Percentiles rank a stretch among this genome's conserved stretches.
Evolutionary conservation across 2,113 vertebrate species (phyloP).

Genomic region (Paramisgurnus dabryanus): DNA sequence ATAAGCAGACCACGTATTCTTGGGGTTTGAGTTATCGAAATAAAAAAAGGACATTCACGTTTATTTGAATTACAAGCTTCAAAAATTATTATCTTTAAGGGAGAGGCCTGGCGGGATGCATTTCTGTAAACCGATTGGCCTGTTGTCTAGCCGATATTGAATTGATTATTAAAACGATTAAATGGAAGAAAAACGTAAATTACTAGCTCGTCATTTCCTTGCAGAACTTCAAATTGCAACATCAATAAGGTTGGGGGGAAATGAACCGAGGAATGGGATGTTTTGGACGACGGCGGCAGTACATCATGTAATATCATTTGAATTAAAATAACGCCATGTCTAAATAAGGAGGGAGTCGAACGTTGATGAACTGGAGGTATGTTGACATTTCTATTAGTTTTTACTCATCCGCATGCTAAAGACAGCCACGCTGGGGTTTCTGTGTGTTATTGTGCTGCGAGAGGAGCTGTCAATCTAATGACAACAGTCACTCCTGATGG

Average conservation of each 20-base stretch:
- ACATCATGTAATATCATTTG: constrained; percentile 39
- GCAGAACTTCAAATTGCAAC: not conserved
- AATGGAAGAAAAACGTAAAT: constrained; percentile 14
- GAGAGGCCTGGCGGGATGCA: not conserved
- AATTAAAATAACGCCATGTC: constrained; percentile 33
- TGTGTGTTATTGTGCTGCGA: constrained; percentile 26
- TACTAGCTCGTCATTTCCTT: constrained; percentile 6
- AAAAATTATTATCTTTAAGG: not conserved
- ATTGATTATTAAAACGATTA: constrained; percentile 8
- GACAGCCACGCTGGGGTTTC: constrained; percentile 4
- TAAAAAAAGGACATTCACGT: not conserved
- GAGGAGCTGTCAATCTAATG: constrained; percentile 12
- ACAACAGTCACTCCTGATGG: constrained; percentile 4
- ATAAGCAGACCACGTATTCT: not conserved
- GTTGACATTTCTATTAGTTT: constrained; percentile 40
- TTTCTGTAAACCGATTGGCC: not conserved
- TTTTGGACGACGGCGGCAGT: constrained; percentile 15
- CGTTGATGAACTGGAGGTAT: constrained; percentile 16
- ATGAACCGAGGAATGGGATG: constrained; percentile 21
- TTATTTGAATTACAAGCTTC: not conserved
- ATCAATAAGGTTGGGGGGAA: constrained; percentile 27
- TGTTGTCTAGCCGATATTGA: not conserved
- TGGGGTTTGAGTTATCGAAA: not conserved
- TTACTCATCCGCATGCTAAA: constrained; percentile 32
- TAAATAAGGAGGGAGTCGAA: constrained; percentile 38